Conservation (phyloP, 2,797 vertebrate species). For the Botia almorhae region DNA sequence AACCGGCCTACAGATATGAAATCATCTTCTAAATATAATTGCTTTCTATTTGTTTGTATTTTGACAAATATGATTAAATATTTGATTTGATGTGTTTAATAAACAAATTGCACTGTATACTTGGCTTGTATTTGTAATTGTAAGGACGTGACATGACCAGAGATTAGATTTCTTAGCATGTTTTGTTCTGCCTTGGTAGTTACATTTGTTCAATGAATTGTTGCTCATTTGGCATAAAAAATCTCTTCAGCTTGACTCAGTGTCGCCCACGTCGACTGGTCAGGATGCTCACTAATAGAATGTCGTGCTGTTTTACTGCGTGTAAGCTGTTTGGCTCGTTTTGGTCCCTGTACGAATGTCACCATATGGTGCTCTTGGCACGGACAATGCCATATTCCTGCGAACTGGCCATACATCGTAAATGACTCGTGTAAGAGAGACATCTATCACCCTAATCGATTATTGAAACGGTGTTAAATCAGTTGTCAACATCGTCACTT, state of each 20-base stretch:
- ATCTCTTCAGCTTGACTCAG: constrained; percentile 39
- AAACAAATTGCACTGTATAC: background rate
- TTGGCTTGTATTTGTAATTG: background rate
- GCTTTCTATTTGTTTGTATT: background rate
- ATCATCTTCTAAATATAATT: background rate
- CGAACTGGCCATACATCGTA: constrained; percentile 48
- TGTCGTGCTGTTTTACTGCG: constrained; percentile 78
- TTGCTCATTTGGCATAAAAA: constrained; percentile 63
- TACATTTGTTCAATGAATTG: constrained; percentile 39
- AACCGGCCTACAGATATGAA: background rate
- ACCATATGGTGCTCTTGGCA: constrained; percentile 80
- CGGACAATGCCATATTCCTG: constrained; percentile 49
- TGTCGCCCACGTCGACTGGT: constrained; percentile 67
- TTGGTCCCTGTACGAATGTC: constrained; percentile 76
- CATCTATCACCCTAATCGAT: constrained; percentile 58
- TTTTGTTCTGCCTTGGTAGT: background rate
- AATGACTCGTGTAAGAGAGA: constrained; percentile 62
- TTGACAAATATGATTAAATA: background rate
- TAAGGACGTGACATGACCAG: background rate
- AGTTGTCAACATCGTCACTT: constrained; percentile 17
- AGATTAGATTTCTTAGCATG: background rate
- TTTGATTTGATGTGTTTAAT: too few relatives aligned
- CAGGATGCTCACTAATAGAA: constrained; percentile 77
- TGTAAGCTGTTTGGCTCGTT: constrained; percentile 51
- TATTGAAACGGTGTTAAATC: constrained; percentile 52